Evolutionary conservation across 2,888 invertebrate species (phyloP), one percentile per base, ranked within the genome.

Genomic region (Odontocolon sp.): DNA sequence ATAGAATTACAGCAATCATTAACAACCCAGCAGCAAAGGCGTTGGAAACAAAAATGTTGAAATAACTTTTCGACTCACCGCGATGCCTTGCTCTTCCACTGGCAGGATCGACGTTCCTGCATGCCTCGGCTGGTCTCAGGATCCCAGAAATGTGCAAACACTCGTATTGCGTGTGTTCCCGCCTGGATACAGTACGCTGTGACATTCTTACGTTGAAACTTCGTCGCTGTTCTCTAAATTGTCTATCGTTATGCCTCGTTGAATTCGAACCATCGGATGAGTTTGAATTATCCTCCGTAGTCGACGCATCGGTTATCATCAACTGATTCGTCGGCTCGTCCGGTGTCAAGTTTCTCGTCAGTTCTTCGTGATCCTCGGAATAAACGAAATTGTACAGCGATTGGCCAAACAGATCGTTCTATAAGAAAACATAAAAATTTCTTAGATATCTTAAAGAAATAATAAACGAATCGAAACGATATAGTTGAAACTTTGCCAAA

Each of bases 331-430:
- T 9, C 8, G 76, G 82, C 81, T 92, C 74, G 47, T 91, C 91
- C 0, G 91, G 89, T 21, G 84, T 90, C 31, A 96, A 91, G 82
- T 94, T 94, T 57, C 93, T 92, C 57, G 92, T 92, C 63, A 98
- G 91, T 83, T 94, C 93, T 50, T 94, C 94, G 83, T 95, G 95
- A 90, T 98, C 95, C 86, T 95, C 93, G n/a, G 94, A 92, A 90
- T 96, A 95, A 42, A 96, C 93, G 90, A 96, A 95, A 86, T 95
- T 94, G 91, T 95, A 95, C 89, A 98, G 90, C 83, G 94, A 96
- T 90, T 95, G 94, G 11, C 95, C 96, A 88, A 97, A 93, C 82
- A 97, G 92, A 89, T 98, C 97, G 85, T 95, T 94, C 95, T 97
- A 92, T 18, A 56, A 45, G 8, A 21, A 31, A 66, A 21, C 1